Conservation (phyloP, 92 coral and sea anemone species). For the Epizoanthus fatuus region DNA sequence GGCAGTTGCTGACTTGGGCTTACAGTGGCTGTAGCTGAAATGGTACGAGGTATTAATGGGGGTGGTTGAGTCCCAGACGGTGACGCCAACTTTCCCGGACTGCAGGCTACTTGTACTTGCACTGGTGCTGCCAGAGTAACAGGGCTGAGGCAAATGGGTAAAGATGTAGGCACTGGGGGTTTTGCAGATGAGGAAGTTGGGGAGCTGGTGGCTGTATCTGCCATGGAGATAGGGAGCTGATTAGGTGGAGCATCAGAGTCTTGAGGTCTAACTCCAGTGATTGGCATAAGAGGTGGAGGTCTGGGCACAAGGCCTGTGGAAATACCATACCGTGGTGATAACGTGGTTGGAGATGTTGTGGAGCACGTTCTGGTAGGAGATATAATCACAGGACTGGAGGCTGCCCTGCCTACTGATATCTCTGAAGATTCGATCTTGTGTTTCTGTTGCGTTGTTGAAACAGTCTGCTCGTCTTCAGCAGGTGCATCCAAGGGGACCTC, state of each 20-base stretch:
- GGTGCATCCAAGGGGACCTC: conserved; percentile 60
- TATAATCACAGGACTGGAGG: conserved; percentile 2
- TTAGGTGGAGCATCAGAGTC: conserved; percentile 23
- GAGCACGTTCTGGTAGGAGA: conserved; percentile 35
- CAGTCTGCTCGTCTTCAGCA: conserved; percentile 1
- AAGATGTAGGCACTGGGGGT: not conserved
- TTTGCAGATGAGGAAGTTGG: not conserved
- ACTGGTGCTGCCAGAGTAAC: not conserved
- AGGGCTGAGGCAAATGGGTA: conserved; percentile 12
- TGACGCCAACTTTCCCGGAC: not conserved
- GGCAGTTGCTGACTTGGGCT: conserved; percentile 48
- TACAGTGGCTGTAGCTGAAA: conserved; percentile 47
- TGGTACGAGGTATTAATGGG: conserved; percentile 64
- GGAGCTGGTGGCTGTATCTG: conserved; percentile 28
- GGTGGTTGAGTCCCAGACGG: conserved; percentile 47
- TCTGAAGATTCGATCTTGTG: conserved; percentile 12
- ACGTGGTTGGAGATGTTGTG: conserved; percentile 47
- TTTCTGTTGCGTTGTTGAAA: not conserved
- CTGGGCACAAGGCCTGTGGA: conserved; percentile 93
- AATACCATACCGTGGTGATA: conserved; percentile 88
- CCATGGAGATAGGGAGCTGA: conserved; percentile 46
- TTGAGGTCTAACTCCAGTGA: conserved; percentile 79
- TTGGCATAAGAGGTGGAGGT: conserved; percentile 97
- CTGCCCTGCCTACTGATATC: not conserved
- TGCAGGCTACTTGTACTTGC: conserved; percentile 20